Percentiles rank a stretch among this genome's conserved stretches.
Conservation (phyloP, 2,113 vertebrate species). For the Micronycteris hirsuta region DNA sequence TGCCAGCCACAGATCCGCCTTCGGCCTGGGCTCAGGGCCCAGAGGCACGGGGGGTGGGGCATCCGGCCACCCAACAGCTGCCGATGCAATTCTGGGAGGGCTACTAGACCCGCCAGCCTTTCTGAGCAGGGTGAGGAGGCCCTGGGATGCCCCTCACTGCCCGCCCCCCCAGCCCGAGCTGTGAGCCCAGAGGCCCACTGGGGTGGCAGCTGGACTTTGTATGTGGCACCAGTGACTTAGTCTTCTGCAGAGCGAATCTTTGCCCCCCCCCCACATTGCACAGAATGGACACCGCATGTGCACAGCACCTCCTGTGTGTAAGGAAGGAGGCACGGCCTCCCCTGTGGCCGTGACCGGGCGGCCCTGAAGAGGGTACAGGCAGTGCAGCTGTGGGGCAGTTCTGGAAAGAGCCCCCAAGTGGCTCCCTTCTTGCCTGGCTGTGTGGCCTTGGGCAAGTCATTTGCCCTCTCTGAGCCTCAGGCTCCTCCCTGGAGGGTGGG, state of each 20-base stretch:
- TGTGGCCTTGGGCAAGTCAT: not conserved
- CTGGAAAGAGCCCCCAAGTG: not conserved
- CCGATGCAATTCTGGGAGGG: not conserved
- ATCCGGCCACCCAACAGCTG: conserved; percentile 67
- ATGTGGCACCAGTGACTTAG: accelerated
- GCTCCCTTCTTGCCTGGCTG: not conserved
- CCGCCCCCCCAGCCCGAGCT: not conserved
- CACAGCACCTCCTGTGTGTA: not conserved
- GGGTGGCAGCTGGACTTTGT: not conserved
- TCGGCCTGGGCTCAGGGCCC: conserved; percentile 18
- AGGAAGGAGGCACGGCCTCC: not conserved
- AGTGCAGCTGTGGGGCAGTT: not conserved
- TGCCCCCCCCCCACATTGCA: too few relatives aligned
- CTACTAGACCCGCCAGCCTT: not conserved
- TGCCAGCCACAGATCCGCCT: conserved; percentile 40
- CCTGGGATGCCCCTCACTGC: conserved; percentile 58
- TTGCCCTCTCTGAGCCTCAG: not conserved
- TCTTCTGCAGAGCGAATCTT: not conserved
- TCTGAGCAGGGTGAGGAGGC: conserved; percentile 22
- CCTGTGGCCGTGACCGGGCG: not conserved
- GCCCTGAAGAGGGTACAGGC: not conserved
- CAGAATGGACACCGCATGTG: accelerated
- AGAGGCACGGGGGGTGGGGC: conserved; percentile 52
- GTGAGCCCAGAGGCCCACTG: not conserved
- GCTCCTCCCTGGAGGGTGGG: not conserved